Evolutionary conservation across 2,113 vertebrate species (phyloP), one percentile per base, ranked within the genome.

Genomic region (Megaceryle maxima): DNA sequence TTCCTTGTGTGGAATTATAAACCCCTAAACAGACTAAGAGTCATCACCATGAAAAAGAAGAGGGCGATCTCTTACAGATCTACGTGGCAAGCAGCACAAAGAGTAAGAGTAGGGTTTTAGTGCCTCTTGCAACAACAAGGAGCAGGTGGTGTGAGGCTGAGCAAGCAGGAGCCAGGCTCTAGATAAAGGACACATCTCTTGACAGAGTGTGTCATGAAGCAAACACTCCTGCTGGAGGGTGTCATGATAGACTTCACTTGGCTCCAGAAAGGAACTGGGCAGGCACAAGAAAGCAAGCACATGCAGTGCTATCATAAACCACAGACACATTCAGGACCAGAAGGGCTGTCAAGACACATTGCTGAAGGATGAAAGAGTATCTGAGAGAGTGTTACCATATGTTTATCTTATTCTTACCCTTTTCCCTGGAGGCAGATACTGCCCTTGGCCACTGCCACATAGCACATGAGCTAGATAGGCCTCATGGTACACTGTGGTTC

Each of bases 281-380:
- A 95, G 63, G 84, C 53, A 60, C 26, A 22, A 56, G 57, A 39
- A 72, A 51, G 26, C 10, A 60, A 72, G 35, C 44, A 74, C 76
- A 48, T 5, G 20, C 12, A 0, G 66, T 44, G 74, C 60, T 85
- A 60, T 53, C 56, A 48, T 3, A 94, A 69, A 76, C 69, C 75
- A 56, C 1, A 0, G 77, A 69, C 66, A 84, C 87, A 37, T 19
- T 87, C 53, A 28, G 74, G 77, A 82, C 39, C 81, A 84, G 93
- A 96, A 91, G 89, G 57, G 81, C 77, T 87, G 89, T 85, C 87
- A 73, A 48, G 84, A 66, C 83, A 83, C 82, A 87, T 77, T 2
- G 17, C 74, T 81, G 55, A 10, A 73, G 77, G 33, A 76, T 84
- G 73, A 82, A 76, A 74, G 51, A 60, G 20, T 11, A 57, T 56